Base-by-base conservation (phyloP, 1,140 invertebrate genomes). In the Drosophila bifasciata region DNA sequence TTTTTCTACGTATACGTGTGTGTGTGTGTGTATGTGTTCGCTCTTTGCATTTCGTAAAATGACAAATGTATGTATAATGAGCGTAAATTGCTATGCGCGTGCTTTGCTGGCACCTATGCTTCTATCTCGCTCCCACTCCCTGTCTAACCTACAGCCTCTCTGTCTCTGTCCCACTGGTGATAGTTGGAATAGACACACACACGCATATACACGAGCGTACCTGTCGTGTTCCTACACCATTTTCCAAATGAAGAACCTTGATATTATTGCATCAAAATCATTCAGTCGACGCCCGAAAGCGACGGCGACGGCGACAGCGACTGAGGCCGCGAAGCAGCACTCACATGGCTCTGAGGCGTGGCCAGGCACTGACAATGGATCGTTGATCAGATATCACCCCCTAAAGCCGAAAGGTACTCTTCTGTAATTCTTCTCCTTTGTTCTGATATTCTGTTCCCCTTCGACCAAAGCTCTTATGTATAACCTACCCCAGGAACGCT, bases 51-150 rank as follows among this genome's bases (percentile, higher is more conserved):
- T 88, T 77, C 66, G 63, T 60, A 75, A 80, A 86, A 81, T 86
- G 78, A 86, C 73, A 86, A 88, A 86, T 88, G 69, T 60, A 86
- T 88, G 69, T 60, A 78, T 86, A 88, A 85, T 85, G 73, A 85
- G 81, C 73, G 76, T 81, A 86, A 86, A 81, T 85, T 86, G 74
- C 77, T 76, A 68, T 85, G 77, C 83, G 81, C 78, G 76, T 76
- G 78, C 77, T 79, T 79, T 80, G 52, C 52, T 53, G 51, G 17
- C 52, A 16, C 59, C n/a, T 41, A 13, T 40, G 39, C 52, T 72
- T 48, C 78, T 50, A 17, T 48, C 46, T 13, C 17, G n/a, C 39
- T 51, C 36, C 28, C 40, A 5, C 40, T 66, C 49, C 15, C 58
- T 21, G 46, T 28, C 41, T 40, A n/a, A n/a, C n/a, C n/a, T 17